Base-by-base conservation (phyloP, 2,113 vertebrate genomes). In the Aepyceros melampus region DNA sequence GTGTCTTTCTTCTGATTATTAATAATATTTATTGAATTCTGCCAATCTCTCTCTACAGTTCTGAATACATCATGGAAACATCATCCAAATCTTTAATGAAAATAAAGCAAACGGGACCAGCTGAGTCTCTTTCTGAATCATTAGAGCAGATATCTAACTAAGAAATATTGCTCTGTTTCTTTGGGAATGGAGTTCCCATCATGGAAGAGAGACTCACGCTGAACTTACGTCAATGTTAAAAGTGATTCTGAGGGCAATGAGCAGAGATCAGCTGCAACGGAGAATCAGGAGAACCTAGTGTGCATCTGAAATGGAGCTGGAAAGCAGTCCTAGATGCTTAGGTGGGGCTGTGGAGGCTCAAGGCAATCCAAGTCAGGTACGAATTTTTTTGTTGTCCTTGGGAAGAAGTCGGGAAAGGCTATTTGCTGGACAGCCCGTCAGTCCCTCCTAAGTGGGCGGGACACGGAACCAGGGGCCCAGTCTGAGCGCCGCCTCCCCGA, bases 401-500 rank as follows among this genome's bases (percentile, higher is more conserved):
- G 78, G 56, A 92, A 71, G 47, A 64, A 45, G 3, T 31, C 33
- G 16, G n/a, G 74, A 56, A 51, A 33, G 6, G 15, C 2, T 19
- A 31, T 17, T 5, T 40, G 29, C 62, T 36, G 1, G 7, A 14
- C 2, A 33, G 27, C 19, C 9, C 27, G 15, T 23, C 6, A 6
- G 5, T 40, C 14, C 58, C 7, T 45, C 27, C 33, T 45, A 1
- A 11, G n/a, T 1, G 40, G 23, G 40, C 62, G 0, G 40, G 19
- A 14, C 15, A 2, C 2, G 13, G 51, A 40, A 5, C 2, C 4
- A 45, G 36, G 13, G 23, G 43, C 3, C 81, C 3, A 7, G 23
- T 7, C 25, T 7, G 45, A 29, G 43, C 9, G 16, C 40, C 0
- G 2, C 3, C 25, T 2, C 55, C 16, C 2, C 1, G n/a, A 3